These are phyloP conservation scores for Tadarida brasiliensis DNA, from an alignment of 2,797 vertebrate genomes.

Conservation along the genomic window DNA sequence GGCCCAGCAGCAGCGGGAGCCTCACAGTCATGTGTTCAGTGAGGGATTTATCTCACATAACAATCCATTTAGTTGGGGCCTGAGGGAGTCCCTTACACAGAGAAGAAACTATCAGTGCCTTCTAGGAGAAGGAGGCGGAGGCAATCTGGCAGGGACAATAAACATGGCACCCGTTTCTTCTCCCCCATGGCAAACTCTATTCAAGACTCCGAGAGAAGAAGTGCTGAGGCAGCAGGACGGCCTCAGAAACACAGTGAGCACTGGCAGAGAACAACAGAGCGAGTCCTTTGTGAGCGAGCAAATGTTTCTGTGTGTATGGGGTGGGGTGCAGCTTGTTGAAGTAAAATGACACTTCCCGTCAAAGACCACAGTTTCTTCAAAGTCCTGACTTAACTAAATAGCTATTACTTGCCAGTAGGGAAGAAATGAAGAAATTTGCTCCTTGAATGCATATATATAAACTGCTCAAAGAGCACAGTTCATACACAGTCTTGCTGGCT, in stretches of 20 bases:
- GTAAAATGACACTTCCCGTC: constrained; percentile 46
- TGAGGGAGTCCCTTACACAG: not conserved
- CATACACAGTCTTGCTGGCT: constrained; percentile 44
- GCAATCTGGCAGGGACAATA: not conserved
- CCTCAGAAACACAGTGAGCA: not conserved
- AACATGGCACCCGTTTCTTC: not conserved
- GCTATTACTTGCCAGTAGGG: constrained; percentile 50
- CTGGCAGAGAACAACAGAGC: not conserved
- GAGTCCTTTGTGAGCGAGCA: constrained; percentile 20
- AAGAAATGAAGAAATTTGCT: constrained; percentile 70
- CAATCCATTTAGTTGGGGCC: constrained; percentile 18
- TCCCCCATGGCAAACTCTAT: constrained; percentile 33
- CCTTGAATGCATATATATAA: constrained; percentile 65
- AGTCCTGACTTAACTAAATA: constrained; percentile 66
- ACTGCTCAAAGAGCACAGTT: constrained; percentile 38
- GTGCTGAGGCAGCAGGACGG: constrained; percentile 42
- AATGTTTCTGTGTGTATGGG: not conserved
- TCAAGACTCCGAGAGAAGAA: constrained; percentile 46
- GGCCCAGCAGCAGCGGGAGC: not conserved
- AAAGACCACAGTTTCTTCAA: constrained; percentile 42
- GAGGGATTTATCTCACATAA: not conserved
- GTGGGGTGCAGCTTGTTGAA: not conserved
- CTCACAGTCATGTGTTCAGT: not conserved
- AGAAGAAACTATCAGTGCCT: constrained; percentile 32
- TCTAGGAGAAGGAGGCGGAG: not conserved